Evolutionary conservation across 2,888 invertebrate species (phyloP), one percentile per base, ranked within the genome.

Genomic region (Catocala nupta): DNA sequence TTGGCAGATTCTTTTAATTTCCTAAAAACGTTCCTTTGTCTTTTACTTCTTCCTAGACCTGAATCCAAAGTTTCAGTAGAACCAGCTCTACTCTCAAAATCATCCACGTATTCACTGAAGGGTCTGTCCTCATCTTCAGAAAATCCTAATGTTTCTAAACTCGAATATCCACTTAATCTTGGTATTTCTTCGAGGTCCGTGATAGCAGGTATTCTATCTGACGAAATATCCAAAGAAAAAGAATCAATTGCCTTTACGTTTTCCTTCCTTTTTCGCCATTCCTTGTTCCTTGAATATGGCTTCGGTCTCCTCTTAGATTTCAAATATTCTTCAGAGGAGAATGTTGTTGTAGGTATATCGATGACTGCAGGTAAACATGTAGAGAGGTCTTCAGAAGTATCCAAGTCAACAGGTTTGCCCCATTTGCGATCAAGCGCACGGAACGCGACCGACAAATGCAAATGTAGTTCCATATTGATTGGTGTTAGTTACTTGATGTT

Each of bases 401-500:
- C 87, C 63, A 90, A 74, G 65, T 90, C 87, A 0, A 90, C 71
- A 0, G 87, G 75, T 0, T 66, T 73, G 0, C 90, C 90, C 91
- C 90, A 90, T 73, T 90, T 89, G 43, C 75, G 72, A 60, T 90
- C 89, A 69, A 90, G 69, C 25, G 83, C 85, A 34, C 90, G 85
- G 57, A 85, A 90, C 5, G 86, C 86, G 12, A 80, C 83, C 1
- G 87, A 80, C 44, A 90, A 76, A 74, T 90, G 89, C n/a, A 88
- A 71, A 73, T 91, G 90, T 0, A 88, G 72, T 53, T 89, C 89
- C 90, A 90, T 90, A 65, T 63, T 79, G 7, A 45, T 12, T 12
- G 45, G 9, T 43, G 25, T 9, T 34, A 25, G 25, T 25, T 34
- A 44, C 55, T 39, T 43, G 49, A 54, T 64, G 51, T 58, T 48